These are phyloP conservation scores for Cinclus cinclus DNA, from an alignment of 2,113 vertebrate genomes.

Conservation along the genomic window DNA sequence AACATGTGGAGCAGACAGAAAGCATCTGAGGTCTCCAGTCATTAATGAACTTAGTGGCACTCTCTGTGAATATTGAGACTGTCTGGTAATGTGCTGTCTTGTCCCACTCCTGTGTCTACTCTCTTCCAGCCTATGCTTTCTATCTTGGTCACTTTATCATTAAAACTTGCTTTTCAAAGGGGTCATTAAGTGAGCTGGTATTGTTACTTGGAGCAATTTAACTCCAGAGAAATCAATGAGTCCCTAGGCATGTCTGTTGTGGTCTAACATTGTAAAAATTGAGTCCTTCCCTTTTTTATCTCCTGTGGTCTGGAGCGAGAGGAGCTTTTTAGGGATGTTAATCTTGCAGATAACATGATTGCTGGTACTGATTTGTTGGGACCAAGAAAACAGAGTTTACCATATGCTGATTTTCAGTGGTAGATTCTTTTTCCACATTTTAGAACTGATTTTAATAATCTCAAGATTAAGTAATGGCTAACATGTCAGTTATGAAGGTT, in stretches of 20 bases:
- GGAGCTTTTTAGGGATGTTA: background rate
- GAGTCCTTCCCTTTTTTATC: background rate
- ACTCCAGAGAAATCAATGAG: background rate
- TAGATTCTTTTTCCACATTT: background rate
- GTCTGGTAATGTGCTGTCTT: background rate
- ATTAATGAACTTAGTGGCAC: background rate
- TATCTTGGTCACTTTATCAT: background rate
- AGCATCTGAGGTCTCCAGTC: background rate
- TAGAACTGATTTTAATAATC: background rate
- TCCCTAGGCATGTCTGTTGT: background rate
- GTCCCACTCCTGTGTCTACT: background rate
- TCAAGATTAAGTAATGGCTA: background rate
- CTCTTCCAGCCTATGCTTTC: background rate
- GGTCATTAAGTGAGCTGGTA: background rate
- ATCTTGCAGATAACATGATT: background rate
- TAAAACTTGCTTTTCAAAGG: background rate
- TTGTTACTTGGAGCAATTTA: background rate
- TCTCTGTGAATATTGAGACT: background rate
- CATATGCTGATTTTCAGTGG: background rate
- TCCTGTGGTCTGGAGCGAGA: background rate
- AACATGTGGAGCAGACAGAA: background rate
- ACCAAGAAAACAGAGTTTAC: background rate
- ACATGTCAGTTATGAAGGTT: background rate
- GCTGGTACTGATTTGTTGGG: background rate
- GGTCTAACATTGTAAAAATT: background rate